A percentile compares a stretch with the other conserved stretches of the same genome.
These are phyloP conservation scores for Pilophorus perplexus DNA, from an alignment of 2,888 invertebrate species.

Conservation along the genomic window DNA sequence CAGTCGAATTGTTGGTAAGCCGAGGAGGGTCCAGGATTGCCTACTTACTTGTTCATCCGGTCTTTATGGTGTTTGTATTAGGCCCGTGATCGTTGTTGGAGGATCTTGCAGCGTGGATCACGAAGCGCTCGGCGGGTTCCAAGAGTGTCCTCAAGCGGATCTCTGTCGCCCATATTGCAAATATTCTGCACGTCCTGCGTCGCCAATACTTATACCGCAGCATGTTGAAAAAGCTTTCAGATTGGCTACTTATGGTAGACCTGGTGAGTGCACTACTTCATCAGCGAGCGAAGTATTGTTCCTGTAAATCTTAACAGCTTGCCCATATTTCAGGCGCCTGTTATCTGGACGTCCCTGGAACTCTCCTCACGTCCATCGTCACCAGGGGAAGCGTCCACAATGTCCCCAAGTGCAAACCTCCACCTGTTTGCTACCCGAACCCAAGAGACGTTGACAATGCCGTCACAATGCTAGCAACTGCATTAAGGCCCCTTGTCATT, in stretches of 20 bases:
- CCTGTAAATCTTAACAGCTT: too few species aligned
- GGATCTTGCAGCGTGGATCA: conserved; percentile 90
- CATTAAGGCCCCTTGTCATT: conserved; percentile 82
- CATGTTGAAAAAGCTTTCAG: conserved; percentile 92
- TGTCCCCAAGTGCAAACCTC: conserved; percentile 55
- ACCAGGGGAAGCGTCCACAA: conserved; percentile 51
- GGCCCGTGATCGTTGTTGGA: conserved; percentile 86
- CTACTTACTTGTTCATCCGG: neutral
- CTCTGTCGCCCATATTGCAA: conserved; percentile 86
- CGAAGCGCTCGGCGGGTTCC: conserved; percentile 94
- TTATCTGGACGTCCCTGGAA: conserved; percentile 90
- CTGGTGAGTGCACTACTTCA: conserved; percentile 58
- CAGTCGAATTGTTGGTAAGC: conserved; percentile 86
- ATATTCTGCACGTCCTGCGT: conserved; percentile 84
- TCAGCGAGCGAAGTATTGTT: too few species aligned
- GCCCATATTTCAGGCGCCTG: conserved; percentile 62
- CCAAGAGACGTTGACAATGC: conserved; percentile 67
- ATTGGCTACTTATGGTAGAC: conserved; percentile 77
- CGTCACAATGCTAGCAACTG: conserved; percentile 64
- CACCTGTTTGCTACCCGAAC: conserved; percentile 66
- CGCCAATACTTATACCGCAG: conserved; percentile 75
- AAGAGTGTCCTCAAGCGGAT: conserved; percentile 90
- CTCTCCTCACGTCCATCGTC: conserved; percentile 63
- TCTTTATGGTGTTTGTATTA: conserved; percentile 48
- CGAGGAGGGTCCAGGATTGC: too few species aligned